Conservation (phyloP, 1,140 invertebrate species). For the Anagrus nilaparvatae region DNA sequence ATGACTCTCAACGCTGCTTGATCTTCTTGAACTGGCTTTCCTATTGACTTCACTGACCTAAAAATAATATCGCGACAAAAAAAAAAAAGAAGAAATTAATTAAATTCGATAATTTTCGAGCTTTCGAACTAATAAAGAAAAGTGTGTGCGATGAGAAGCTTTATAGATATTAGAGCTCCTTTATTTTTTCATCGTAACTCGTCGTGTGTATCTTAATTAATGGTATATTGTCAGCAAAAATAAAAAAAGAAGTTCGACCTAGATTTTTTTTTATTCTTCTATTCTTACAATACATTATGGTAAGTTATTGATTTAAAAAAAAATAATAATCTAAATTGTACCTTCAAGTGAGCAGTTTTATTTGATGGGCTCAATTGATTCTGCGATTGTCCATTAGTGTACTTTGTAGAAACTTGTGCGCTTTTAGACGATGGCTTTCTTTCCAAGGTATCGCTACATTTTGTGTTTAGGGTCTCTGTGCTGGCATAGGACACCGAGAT, state of each 20-base stretch:
- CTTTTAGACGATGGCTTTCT: slow-evolving; percentile 34
- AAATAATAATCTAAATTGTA: slow-evolving; percentile 20
- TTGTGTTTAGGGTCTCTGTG: slow-evolving; percentile 56
- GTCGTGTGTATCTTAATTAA: too few relatives aligned
- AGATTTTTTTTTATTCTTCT: not conserved
- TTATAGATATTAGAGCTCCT: too few relatives aligned
- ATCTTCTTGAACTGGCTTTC: slow-evolving; percentile 32
- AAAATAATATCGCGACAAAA: too few relatives aligned
- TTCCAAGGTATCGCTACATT: slow-evolving; percentile 38
- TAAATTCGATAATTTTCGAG: too few relatives aligned
- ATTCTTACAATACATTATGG: not conserved
- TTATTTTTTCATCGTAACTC: too few relatives aligned
- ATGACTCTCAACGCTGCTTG: slow-evolving; percentile 36
- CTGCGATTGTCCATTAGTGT: slow-evolving; percentile 37
- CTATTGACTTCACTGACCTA: slow-evolving; percentile 27
- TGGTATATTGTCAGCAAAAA: too few relatives aligned
- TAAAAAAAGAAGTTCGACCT: too few relatives aligned
- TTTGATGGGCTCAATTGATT: slow-evolving; percentile 32
- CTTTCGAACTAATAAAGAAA: too few relatives aligned
- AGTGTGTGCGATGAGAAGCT: too few relatives aligned
- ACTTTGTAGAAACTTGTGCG: slow-evolving; percentile 36
- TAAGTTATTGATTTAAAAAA: not conserved
- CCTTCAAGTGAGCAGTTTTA: slow-evolving; percentile 35
- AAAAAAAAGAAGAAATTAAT: too few relatives aligned
- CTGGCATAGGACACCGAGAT: slow-evolving; percentile 76